These are phyloP conservation scores for Leucopsar rothschildi DNA, from an alignment of 2,113 vertebrate species.

Conservation along the genomic window DNA sequence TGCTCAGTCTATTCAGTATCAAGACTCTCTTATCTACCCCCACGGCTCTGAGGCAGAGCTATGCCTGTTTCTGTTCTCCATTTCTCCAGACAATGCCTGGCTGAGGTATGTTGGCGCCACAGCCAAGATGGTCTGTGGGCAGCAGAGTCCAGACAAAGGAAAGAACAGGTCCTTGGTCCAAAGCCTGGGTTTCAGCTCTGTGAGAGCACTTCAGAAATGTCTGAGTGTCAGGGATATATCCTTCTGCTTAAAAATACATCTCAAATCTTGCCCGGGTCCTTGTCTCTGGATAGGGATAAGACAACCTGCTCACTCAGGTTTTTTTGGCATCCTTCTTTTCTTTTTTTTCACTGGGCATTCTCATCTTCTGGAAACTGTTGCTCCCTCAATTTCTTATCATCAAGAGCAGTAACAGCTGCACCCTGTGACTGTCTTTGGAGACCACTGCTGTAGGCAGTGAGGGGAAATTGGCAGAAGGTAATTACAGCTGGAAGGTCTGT, in stretches of 20 bases:
- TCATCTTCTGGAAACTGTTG: neutral
- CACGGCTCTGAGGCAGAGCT: neutral
- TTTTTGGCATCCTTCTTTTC: neutral
- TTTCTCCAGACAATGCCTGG: neutral
- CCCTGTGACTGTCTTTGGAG: fast-evolving
- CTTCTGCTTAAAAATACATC: neutral
- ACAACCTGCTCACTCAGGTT: fast-evolving
- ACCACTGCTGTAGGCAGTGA: neutral
- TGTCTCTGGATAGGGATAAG: neutral
- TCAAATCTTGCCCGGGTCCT: neutral
- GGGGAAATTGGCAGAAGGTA: neutral
- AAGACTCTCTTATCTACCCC: neutral
- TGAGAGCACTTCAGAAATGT: neutral
- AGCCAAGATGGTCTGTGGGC: neutral
- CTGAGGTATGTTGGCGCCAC: neutral
- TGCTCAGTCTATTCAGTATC: neutral
- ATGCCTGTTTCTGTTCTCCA: neutral
- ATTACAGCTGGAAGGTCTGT: neutral
- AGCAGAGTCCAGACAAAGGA: neutral
- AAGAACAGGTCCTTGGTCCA: neutral
- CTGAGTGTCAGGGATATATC: neutral
- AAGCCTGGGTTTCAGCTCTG: neutral
- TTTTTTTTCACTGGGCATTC: neutral
- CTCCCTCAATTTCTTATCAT: neutral
- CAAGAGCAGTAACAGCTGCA: neutral